Base-by-base conservation (phyloP, 2,113 vertebrate species). In the Melanerpes aurifrons region DNA sequence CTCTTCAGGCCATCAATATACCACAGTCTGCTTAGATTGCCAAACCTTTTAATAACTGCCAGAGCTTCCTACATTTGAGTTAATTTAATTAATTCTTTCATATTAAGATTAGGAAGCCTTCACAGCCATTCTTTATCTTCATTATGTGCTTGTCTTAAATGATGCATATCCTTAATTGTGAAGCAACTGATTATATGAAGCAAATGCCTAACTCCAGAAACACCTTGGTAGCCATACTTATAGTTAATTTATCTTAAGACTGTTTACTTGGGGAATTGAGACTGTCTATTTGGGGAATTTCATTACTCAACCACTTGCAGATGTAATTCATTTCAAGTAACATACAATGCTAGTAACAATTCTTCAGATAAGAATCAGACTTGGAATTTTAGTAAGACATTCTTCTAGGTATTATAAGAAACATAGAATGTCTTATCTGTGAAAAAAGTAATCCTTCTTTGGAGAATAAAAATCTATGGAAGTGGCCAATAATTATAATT, bases 11-110 rank as follows among this genome's bases (percentile, higher is more conserved):
- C 77, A 84, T 26, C 53, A 68, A 29, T 54, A 86, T 12, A 92
- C 31, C 45, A 61, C 74, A 89, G 59, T 72, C 86, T 95, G 67
- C 40, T 93, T 75, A 92, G 63, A 86, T 75, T 90, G 90, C 40
- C 24, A 78, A 75, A 59, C 45, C 50, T 89, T 93, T 95, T 88
- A 89, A 69, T 93, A 86, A 90, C 56, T 90, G 89, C 63, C 91
- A 95, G 81, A 89, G n/a, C 83, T 94, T 94, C 80, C 90, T 90
- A 56, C 54, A 86, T 81, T 86, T 88, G 57, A 28, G 26, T 89
- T 94, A 92, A 95, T 95, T 82, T 35, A 86, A 94, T 93, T 92
- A 92, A 81, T 93, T 88, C 70, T 82, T 94, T 89, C 77, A 79
- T 84, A 90, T 95, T 93, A 90, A 56, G 67, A 91, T 66, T 37